phyloP scores from a whole-genome alignment of 2,888 invertebrate genomes.

The Eurytoma californica region DNA sequence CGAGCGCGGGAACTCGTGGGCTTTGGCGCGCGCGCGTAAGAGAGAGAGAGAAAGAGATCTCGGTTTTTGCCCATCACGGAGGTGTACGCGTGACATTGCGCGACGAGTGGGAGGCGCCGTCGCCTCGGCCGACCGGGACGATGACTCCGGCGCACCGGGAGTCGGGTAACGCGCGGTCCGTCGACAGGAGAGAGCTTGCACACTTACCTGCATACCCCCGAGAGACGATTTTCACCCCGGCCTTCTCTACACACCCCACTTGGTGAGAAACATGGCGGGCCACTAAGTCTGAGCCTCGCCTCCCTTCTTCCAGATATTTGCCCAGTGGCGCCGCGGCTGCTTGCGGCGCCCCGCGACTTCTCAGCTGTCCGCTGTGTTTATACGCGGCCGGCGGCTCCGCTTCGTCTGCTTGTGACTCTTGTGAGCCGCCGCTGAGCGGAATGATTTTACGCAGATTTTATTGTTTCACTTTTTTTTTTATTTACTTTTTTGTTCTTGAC shows the following conservation, averaged over 20 bases:
- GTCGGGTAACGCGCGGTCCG: not conserved
- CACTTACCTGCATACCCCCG: slow-evolving; percentile 74
- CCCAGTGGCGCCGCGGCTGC: slow-evolving; percentile 29
- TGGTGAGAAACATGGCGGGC: slow-evolving; percentile 87
- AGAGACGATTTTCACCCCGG: slow-evolving; percentile 76
- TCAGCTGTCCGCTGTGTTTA: not conserved
- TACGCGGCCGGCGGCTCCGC: not conserved
- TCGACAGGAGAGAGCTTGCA: slow-evolving; percentile 13
- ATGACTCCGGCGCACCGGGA: too few species aligned
- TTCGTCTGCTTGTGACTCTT: too few species aligned
- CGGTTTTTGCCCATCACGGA: not conserved
- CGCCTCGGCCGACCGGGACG: not conserved
- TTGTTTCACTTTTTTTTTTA: too few species aligned
- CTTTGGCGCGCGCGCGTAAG: not conserved
- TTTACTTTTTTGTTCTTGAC: too few species aligned
- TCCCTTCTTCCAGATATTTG: slow-evolving; percentile 53
- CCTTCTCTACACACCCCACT: slow-evolving; percentile 80
- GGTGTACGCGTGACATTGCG: slow-evolving; percentile 66
- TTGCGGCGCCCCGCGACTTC: not conserved
- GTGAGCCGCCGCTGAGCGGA: not conserved
- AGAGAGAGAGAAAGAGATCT: not conserved
- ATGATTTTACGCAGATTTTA: not conserved
- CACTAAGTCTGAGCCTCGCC: slow-evolving; percentile 62
- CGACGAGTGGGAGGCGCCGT: slow-evolving; percentile 56
- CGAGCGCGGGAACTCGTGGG: not conserved